A percentile compares a stretch with the other conserved stretches of the same genome.
These are phyloP conservation scores for Physella acuta DNA, from an alignment of 1,140 invertebrate species.

Conservation along the genomic window DNA sequence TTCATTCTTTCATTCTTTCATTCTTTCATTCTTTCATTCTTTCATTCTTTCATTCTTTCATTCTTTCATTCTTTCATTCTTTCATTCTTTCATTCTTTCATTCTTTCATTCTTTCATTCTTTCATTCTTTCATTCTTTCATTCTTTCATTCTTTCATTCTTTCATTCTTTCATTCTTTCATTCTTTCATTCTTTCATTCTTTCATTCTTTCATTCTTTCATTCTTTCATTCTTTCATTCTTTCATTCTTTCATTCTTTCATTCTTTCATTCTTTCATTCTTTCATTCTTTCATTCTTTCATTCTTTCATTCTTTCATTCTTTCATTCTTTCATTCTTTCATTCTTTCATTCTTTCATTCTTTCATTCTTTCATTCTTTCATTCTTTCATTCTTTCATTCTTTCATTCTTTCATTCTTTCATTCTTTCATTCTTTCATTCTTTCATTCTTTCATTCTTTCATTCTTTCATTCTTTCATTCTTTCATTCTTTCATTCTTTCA, in stretches of 20 bases:
- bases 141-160: background rate
- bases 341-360: background rate
- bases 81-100: background rate
- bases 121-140: background rate
- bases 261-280: constrained; percentile 13
- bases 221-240: background rate
- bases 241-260: constrained; percentile 2
- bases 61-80: background rate
- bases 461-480: too few relatives aligned
- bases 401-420: background rate
- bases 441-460: too few relatives aligned
- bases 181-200: background rate
- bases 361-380: background rate
- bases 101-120: background rate
- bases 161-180: background rate
- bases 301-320: background rate
- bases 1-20: background rate
- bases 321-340: background rate
- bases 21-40: background rate
- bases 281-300: constrained; percentile 19
- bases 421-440: background rate
- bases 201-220: background rate
- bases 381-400: background rate
- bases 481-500: too few relatives aligned
- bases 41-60: background rate